A percentile compares a stretch with the other conserved stretches of the same genome.
Evolutionary conservation across 2,888 invertebrate genomes (phyloP).

Genomic region (Proisotoma minuta): DNA sequence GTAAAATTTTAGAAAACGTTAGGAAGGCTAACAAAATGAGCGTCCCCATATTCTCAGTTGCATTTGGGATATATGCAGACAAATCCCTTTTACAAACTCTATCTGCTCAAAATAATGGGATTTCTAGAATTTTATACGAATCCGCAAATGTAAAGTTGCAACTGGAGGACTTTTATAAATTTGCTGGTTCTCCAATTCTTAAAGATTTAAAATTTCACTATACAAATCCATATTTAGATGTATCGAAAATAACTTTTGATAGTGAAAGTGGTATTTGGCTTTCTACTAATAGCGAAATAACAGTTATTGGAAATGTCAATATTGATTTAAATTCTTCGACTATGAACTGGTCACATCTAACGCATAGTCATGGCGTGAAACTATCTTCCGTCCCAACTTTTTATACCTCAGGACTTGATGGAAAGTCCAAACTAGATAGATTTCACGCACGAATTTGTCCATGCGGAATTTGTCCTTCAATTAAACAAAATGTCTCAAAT

Average conservation of each 20-base stretch:
- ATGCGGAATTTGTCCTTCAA: not conserved
- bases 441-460: not conserved
- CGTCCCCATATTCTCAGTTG: slow-evolving; percentile 50
- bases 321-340: slow-evolving; percentile 30
- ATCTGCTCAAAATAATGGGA: slow-evolving; percentile 51
- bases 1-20: slow-evolving; percentile 47
- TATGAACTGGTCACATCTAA: not conserved
- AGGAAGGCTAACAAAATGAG: slow-evolving; percentile 29
- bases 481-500: no score
- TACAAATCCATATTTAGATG: slow-evolving; percentile 24
- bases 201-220: slow-evolving; percentile 64
- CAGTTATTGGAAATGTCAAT: slow-evolving; percentile 51
- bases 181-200: slow-evolving; percentile 65
- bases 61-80: slow-evolving; percentile 51
- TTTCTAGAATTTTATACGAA: slow-evolving; percentile 51
- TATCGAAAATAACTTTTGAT: slow-evolving; percentile 37
- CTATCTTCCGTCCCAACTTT: not conserved
- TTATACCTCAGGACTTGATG: no score
- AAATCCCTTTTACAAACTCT: slow-evolving; percentile 50
- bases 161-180: slow-evolving; percentile 51
- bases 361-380: not conserved
- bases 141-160: slow-evolving; percentile 50
- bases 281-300: slow-evolving; percentile 50
- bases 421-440: not conserved
- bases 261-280: slow-evolving; percentile 48